Conservation (phyloP, 2,797 vertebrate species). For the Bucorvus abyssinicus region DNA sequence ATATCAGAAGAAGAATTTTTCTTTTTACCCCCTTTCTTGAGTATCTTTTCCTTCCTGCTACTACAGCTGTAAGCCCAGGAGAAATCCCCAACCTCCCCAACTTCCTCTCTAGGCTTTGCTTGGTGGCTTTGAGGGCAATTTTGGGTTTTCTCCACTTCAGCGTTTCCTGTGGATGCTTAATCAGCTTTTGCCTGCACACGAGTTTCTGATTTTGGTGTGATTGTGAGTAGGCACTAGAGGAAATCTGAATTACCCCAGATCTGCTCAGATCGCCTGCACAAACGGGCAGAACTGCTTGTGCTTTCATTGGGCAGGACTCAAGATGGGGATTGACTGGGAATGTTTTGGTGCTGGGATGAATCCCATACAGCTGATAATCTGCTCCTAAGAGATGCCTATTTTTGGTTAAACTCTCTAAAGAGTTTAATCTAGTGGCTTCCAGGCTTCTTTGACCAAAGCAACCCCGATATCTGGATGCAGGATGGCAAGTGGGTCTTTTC, state of each 20-base stretch:
- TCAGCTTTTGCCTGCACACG: neutral
- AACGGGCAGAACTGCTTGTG: neutral
- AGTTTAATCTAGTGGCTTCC: neutral
- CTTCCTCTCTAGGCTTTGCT: constrained; percentile 8
- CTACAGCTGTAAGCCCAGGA: neutral
- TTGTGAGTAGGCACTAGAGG: neutral
- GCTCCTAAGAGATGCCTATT: neutral
- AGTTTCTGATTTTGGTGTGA: neutral
- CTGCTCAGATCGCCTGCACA: neutral
- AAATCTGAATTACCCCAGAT: neutral
- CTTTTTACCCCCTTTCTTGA: neutral
- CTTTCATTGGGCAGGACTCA: neutral
- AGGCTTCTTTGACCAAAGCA: neutral
- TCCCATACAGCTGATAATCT: neutral
- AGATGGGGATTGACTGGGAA: neutral
- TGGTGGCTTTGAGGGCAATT: neutral
- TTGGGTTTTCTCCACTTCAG: neutral
- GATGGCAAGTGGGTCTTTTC: neutral
- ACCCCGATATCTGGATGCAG: neutral
- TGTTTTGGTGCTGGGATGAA: neutral
- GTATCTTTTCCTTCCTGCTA: neutral
- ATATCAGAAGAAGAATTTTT: neutral
- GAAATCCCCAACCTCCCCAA: constrained; percentile 3
- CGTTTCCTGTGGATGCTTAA: neutral
- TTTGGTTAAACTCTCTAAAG: neutral